Percentiles rank a stretch among this genome's conserved stretches.
Evolutionary conservation across 2,888 invertebrate species (phyloP).

Genomic region (Himalopsyche tibetana): DNA sequence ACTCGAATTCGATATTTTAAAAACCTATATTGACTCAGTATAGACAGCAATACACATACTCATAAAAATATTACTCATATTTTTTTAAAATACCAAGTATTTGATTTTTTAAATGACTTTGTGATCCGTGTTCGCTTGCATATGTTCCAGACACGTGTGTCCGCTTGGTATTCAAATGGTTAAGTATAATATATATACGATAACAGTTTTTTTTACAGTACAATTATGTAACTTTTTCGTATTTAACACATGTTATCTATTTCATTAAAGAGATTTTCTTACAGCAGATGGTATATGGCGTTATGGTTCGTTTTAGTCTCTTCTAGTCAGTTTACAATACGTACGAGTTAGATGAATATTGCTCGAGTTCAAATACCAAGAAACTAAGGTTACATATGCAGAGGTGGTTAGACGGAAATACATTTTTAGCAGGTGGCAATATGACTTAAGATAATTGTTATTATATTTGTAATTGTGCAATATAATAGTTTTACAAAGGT

Average conservation of each 20-base stretch:
- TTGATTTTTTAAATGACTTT: too few relatives aligned
- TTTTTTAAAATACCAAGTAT: too few relatives aligned
- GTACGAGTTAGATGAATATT: neutral
- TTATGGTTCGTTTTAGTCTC: too few relatives aligned
- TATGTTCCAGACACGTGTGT: too few relatives aligned
- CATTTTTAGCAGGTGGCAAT: neutral
- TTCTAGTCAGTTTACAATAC: too few relatives aligned
- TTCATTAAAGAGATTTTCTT: neutral
- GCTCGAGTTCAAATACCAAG: neutral
- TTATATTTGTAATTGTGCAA: neutral
- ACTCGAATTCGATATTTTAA: too few relatives aligned
- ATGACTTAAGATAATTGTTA: neutral
- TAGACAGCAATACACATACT: too few relatives aligned
- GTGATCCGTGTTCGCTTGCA: too few relatives aligned
- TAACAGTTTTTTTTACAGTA: slow-evolving; percentile 6
- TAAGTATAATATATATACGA: neutral
- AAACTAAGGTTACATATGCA: neutral
- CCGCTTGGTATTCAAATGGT: too few relatives aligned
- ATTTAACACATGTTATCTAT: slow-evolving; percentile 24
- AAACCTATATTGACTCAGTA: too few relatives aligned
- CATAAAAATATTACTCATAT: too few relatives aligned
- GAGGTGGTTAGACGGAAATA: neutral
- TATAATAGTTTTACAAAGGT: too few relatives aligned
- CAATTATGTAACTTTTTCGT: neutral
- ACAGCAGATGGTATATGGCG: neutral